phyloP scores from a whole-genome alignment of 2,797 vertebrate genomes.

The Oreonectes daqikongensis region DNA sequence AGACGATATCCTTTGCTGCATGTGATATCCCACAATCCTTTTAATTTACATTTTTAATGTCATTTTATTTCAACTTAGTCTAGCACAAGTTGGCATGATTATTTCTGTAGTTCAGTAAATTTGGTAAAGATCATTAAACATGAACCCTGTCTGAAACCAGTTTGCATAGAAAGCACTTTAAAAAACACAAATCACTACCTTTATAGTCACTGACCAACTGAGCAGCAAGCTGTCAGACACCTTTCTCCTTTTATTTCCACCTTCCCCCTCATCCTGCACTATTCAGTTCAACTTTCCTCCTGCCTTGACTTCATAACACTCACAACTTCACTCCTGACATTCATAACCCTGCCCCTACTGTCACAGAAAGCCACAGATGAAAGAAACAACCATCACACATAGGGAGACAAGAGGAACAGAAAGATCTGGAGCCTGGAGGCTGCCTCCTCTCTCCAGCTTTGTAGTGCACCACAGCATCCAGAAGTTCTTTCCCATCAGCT shows the following conservation, averaged over 20 bases:
- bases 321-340: not conserved
- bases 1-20: too few relatives aligned
- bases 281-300: constrained; percentile 2
- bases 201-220: not conserved
- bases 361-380: constrained; percentile 39
- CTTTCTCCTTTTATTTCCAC: not conserved
- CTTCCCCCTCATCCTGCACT: not conserved
- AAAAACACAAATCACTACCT: too few relatives aligned
- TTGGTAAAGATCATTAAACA: not conserved
- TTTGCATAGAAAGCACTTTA: not conserved
- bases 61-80: not conserved
- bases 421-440: constrained; percentile 10
- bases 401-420: not conserved
- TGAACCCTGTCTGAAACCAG: not conserved
- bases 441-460: constrained; percentile 8
- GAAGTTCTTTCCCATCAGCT: constrained; percentile 11
- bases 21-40: too few relatives aligned
- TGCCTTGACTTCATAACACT: constrained; percentile 26
- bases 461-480: constrained; percentile 3
- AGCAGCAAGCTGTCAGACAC: not conserved
- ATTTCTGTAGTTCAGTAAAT: not conserved
- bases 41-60: too few relatives aligned
- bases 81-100: not conserved
- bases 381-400: constrained; percentile 27
- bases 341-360: not conserved